Base-by-base conservation (phyloP, 2,113 vertebrate species). In the Penelope pileata region DNA sequence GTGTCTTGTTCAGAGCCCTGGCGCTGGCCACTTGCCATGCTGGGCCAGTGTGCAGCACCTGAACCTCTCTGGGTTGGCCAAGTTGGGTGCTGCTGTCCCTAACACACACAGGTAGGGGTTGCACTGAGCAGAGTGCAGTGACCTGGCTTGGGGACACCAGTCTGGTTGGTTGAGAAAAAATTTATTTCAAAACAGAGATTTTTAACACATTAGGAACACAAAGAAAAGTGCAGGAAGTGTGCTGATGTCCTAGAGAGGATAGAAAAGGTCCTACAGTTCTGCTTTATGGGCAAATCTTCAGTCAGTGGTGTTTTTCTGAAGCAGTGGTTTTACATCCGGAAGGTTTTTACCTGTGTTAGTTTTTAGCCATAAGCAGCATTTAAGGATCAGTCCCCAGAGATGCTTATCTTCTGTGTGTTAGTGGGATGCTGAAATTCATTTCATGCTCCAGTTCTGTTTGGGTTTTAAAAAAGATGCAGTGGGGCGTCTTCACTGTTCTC, bases 21-120 rank as follows among this genome's bases (percentile, higher is more conserved):
- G 60, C 51, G n/a, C 26, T 2, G 8, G 43, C 12, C 47, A 14
- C 30, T 42, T 30, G 6, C 12, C 60, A 9, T 14, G 8, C 74
- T 15, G 9, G 19, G 7, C 7, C 26, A 30, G 13, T 42, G 22
- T 11, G 43, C 63, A 29, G 42, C 6, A 38, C 27, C 36, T 38
- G 43, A 60, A n/a, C 29, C 12, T 56, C 17, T 3, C 13, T 10
- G 1, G 10, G 4, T 1, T 29, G 32, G 2, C 12, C 59, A 48
- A n/a, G 16, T 38, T 23, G 34, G 69, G 27, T 43, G 1, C 1
- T 70, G 12, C 63, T 48, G 36, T 59, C 29, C 51, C 40, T 62
- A 24, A 7, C 16, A 36, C 2, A 0, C 2, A 0, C 6, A 16
- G 4, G 8, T 27, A 50, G 22, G 13, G 48, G 32, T 38, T 63